These are phyloP conservation scores for Pandemis heparana DNA, from an alignment of 2,888 invertebrate species.

Conservation along the genomic window DNA sequence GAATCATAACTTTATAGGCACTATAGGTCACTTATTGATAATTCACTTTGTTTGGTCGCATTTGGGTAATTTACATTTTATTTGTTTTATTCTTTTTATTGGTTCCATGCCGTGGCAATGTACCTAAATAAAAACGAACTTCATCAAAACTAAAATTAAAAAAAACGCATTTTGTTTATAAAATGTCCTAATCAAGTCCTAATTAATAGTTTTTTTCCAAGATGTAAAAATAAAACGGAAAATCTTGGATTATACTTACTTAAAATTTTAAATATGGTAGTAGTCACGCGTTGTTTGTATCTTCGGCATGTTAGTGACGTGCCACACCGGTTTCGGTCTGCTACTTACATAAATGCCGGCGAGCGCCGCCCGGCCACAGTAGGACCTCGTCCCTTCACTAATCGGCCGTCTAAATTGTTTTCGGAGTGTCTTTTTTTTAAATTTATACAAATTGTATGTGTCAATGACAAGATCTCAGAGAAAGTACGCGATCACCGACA, in stretches of 20 bases:
- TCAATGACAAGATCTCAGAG: conserved; percentile 85
- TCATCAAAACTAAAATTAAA: too few relatives aligned
- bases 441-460: conserved; percentile 71
- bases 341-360: conserved; percentile 51
- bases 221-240: not conserved
- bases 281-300: conserved; percentile 10
- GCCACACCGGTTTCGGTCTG: conserved; percentile 17
- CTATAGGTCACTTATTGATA: too few relatives aligned
- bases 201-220: not conserved
- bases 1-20: too few relatives aligned
- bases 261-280: conserved; percentile 5
- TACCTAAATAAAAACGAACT: too few relatives aligned
- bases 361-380: conserved; percentile 57
- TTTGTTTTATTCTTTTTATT: too few relatives aligned
- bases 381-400: conserved; percentile 56
- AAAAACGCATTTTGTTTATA: too few relatives aligned
- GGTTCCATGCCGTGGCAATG: too few relatives aligned
- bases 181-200: too few relatives aligned
- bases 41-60: too few relatives aligned
- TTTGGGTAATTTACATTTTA: too few relatives aligned
- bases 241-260: not conserved
- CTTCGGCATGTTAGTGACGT: conserved; percentile 18
- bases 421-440: conserved; percentile 69
- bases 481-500: conserved; percentile 83
- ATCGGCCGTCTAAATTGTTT: conserved; percentile 68